Conservation (phyloP, 92 coral and sea anemone genomes). For the Diadumene lineata region DNA sequence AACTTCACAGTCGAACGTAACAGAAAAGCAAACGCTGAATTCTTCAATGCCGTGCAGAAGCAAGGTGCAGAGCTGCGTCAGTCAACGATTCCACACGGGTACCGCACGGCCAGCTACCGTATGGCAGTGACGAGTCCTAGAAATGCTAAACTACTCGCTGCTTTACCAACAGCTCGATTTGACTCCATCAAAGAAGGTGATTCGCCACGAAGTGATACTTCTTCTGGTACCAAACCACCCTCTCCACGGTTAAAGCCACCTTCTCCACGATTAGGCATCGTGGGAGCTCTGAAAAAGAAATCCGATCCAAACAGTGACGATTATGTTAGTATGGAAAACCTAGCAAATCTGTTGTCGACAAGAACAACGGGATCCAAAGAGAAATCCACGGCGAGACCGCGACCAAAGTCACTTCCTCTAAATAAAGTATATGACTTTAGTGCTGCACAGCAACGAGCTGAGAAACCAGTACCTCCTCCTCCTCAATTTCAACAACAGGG, state of each 20-base stretch:
- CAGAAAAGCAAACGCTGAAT: slow-evolving; percentile 8
- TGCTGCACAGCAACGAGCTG: not conserved
- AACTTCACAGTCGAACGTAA: slow-evolving; percentile 4
- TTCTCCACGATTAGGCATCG: not conserved
- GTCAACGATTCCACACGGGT: slow-evolving; percentile 21
- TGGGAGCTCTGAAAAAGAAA: not conserved
- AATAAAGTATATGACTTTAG: not conserved
- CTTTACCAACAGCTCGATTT: not conserved
- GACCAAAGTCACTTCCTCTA: not conserved
- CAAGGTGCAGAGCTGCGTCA: slow-evolving; percentile 21
- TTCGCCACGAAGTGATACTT: not conserved
- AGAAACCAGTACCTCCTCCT: slow-evolving; percentile 1
- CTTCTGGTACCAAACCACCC: not conserved
- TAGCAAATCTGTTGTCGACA: not conserved
- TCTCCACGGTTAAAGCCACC: not conserved
- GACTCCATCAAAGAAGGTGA: slow-evolving; percentile 10
- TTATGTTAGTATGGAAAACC: slow-evolving; percentile 40
- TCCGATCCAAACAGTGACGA: slow-evolving; percentile 16
- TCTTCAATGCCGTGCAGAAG: slow-evolving; percentile 10
- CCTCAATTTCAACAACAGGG: not conserved
- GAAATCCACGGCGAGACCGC: not conserved
- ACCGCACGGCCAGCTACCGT: slow-evolving; percentile 36
- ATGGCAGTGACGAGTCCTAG: slow-evolving; percentile 32
- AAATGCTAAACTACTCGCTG: slow-evolving; percentile 11
- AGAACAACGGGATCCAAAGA: not conserved